Conservation (phyloP, 2,113 vertebrate genomes). For the Hylia prasina region DNA sequence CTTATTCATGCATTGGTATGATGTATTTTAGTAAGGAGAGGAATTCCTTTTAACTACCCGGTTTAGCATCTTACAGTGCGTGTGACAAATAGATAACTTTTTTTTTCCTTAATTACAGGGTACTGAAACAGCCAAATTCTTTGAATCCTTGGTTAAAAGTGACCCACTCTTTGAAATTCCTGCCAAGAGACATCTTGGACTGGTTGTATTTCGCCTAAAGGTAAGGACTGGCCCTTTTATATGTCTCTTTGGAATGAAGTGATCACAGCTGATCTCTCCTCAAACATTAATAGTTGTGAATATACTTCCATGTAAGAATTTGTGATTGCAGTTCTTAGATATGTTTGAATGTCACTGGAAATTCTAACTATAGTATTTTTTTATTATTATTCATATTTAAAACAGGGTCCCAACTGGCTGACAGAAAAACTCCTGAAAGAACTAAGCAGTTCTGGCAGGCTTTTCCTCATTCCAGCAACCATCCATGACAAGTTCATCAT, state of each 20-base stretch:
- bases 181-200: constrained; percentile 87
- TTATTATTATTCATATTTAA: not conserved
- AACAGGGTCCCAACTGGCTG: constrained; percentile 85
- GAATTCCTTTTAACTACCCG: not conserved
- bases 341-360: not conserved
- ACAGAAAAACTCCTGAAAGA: constrained; percentile 88
- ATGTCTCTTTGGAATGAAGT: not conserved
- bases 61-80: not conserved
- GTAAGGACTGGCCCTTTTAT: constrained; percentile 59
- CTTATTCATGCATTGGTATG: not conserved
- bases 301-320: not conserved
- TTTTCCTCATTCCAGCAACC: constrained; percentile 91
- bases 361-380: not conserved
- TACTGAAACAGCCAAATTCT: constrained; percentile 89
- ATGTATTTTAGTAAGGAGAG: not conserved
- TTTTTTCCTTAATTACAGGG: constrained; percentile 71
- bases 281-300: not conserved
- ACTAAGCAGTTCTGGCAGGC: constrained; percentile 80
- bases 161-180: constrained; percentile 92
- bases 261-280: not conserved
- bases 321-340: not conserved
- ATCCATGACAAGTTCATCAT: constrained; percentile 87
- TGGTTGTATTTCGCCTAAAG: constrained; percentile 94
- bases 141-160: constrained; percentile 86
- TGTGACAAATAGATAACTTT: not conserved